Percentiles rank a stretch among this genome's conserved stretches.
phyloP scores from a whole-genome alignment of 2,113 vertebrate genomes.

The Gasterosteus nipponicus region DNA sequence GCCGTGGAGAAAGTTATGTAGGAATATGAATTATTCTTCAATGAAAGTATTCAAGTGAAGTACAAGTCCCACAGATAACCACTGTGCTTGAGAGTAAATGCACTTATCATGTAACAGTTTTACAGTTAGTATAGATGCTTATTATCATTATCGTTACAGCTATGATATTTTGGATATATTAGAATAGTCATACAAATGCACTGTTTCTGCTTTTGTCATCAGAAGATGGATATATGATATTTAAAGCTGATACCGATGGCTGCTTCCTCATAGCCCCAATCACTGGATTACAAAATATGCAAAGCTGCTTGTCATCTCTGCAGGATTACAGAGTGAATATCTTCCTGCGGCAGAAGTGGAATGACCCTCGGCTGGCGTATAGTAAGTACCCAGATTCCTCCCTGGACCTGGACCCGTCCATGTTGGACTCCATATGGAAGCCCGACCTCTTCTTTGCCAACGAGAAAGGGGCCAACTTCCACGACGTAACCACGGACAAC shows the following conservation, averaged over 20 bases:
- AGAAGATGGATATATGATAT: conserved; percentile 5
- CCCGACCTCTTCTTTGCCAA: conserved; percentile 99
- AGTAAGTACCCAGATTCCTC: conserved; percentile 98
- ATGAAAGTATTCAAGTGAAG: not conserved
- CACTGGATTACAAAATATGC: conserved; percentile 49
- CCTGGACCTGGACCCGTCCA: conserved; percentile 97
- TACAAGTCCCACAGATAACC: not conserved
- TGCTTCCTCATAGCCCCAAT: conserved; percentile 27
- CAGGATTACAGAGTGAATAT: conserved; percentile 99
- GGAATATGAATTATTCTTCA: not conserved
- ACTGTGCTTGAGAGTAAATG: not conserved
- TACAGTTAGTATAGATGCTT: not conserved
- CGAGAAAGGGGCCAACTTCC: conserved; percentile 98
- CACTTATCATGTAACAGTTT: not conserved
- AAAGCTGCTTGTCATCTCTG: conserved; percentile 71
- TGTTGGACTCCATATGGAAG: conserved; percentile 99
- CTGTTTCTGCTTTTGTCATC: not conserved
- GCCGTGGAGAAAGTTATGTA: not conserved
- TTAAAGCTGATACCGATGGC: conserved; percentile 1
- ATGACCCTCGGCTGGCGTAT: conserved; percentile 96
- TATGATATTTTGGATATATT: not conserved
- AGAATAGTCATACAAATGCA: not conserved
- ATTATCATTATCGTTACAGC: not conserved
- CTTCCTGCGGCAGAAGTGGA: conserved; percentile 99
- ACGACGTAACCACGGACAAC: conserved; percentile 98